Percentiles rank a stretch among this genome's conserved stretches.
Evolutionary conservation across 1,140 invertebrate genomes (phyloP).

Genomic region (Scaptodrosophila lebanonensis): DNA sequence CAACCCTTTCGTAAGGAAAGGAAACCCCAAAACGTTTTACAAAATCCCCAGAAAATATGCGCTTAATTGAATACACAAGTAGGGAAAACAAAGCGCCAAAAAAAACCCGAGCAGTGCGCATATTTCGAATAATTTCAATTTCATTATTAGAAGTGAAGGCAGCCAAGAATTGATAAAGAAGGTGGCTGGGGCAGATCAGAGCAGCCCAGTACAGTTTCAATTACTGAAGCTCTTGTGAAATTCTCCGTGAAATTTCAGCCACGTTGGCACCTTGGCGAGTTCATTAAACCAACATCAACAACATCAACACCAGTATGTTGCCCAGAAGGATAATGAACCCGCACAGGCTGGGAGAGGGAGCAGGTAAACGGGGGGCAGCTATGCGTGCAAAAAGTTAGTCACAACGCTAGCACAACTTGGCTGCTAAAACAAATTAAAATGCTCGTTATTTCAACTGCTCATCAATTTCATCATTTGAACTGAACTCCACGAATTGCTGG

Average conservation of each 20-base stretch:
- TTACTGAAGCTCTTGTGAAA: slow-evolving; percentile 34
- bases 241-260: slow-evolving; percentile 30
- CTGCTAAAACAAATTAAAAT: slow-evolving; percentile 27
- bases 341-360: no score
- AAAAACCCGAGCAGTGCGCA: slow-evolving; percentile 2
- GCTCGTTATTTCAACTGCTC: slow-evolving; percentile 51
- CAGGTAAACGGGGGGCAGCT: no score
- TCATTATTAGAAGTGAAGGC: no score
- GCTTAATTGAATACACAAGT: slow-evolving; percentile 58
- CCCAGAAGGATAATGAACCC: slow-evolving; percentile 61
- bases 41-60: slow-evolving; percentile 59
- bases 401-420: no score
- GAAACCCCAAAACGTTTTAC: no score
- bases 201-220: no score
- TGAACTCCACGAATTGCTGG: no score
- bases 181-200: no score
- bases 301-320: no score
- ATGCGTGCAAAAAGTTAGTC: no score
- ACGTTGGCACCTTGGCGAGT: slow-evolving; percentile 60
- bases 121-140: slow-evolving; percentile 59
- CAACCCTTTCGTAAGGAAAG: no score
- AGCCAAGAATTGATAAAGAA: no score
- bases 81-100: background rate
- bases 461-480: slow-evolving; percentile 48
- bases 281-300: slow-evolving; percentile 57